Conservation (phyloP, 37 sponge, comb jelly and placozoan genomes). For the Theonella swinhoei region DNA sequence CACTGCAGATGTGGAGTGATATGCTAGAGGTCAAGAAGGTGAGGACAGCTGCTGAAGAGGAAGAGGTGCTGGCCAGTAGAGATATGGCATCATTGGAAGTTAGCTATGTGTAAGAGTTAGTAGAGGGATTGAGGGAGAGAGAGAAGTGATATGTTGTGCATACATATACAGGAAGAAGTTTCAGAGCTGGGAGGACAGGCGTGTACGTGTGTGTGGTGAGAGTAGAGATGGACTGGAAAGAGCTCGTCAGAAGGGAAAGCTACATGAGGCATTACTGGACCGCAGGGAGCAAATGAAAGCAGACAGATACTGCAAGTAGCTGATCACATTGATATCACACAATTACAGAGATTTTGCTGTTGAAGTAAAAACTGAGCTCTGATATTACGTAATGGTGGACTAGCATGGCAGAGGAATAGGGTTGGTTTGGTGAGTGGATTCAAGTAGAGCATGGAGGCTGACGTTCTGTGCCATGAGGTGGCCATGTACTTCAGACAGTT, state of each 20-base stretch:
- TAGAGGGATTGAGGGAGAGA: neutral
- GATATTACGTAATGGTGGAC: too few relatives aligned
- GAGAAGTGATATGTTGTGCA: neutral
- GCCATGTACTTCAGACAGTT: constrained; percentile 62
- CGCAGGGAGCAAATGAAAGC: constrained; percentile 85
- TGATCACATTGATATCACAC: too few relatives aligned
- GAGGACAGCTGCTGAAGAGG: constrained; percentile 25
- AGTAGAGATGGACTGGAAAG: constrained; percentile 24
- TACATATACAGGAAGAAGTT: constrained; percentile 72
- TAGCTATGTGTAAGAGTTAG: constrained; percentile 55
- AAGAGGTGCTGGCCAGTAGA: neutral
- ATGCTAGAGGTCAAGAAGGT: constrained; percentile 5
- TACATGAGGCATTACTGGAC: constrained; percentile 82
- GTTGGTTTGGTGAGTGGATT: constrained; percentile 1
- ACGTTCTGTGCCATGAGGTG: constrained; percentile 65
- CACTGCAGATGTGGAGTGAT: constrained; percentile 28
- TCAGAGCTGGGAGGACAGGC: constrained; percentile 77
- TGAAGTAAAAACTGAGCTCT: too few relatives aligned
- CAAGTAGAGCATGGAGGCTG: constrained; percentile 65
- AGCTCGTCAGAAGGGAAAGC: constrained; percentile 57
- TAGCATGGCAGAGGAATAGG: too few relatives aligned
- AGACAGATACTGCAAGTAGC: constrained; percentile 85
- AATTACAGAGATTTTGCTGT: too few relatives aligned
- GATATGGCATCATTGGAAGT: constrained; percentile 37
- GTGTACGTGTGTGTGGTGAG: constrained; percentile 47